phyloP scores from a whole-genome alignment of 2,888 invertebrate species.

The Lathronympha strigana region DNA sequence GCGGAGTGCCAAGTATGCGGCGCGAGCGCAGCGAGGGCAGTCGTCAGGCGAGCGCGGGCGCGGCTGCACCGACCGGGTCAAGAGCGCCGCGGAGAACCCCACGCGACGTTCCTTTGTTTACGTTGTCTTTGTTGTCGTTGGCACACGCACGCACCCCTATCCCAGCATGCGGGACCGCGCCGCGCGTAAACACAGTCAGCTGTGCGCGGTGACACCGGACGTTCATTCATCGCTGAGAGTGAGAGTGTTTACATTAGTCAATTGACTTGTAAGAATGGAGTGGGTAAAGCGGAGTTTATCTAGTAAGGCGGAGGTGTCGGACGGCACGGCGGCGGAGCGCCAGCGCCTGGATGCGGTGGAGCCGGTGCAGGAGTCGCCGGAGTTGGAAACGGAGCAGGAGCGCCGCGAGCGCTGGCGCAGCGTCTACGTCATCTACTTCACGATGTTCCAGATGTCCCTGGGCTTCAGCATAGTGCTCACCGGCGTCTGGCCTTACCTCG shows the following conservation, averaged over 20 bases:
- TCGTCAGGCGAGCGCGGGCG: constrained; percentile 20
- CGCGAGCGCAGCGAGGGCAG: constrained; percentile 20
- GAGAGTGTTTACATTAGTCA: constrained; percentile 23
- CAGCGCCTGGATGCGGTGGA: constrained; percentile 24
- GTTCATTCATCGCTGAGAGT: constrained; percentile 22
- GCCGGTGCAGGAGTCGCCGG: constrained; percentile 6
- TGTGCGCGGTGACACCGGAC: constrained; percentile 9
- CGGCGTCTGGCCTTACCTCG: constrained; percentile 94
- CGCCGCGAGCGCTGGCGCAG: constrained; percentile 90
- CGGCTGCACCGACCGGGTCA: constrained; percentile 6
- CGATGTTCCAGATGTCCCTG: constrained; percentile 94
- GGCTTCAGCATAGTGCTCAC: constrained; percentile 95
- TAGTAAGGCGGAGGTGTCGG: constrained; percentile 46
- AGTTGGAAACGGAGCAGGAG: constrained; percentile 87
- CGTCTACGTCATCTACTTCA: constrained; percentile 92
- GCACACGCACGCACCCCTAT: not conserved
- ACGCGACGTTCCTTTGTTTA: constrained; percentile 52
- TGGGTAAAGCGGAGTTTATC: constrained; percentile 63
- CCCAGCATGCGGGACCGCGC: not conserved
- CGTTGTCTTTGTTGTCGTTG: constrained; percentile 24
- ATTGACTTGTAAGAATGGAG: constrained; percentile 55
- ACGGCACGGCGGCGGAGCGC: constrained; percentile 30
- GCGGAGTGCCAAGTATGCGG: constrained; percentile 41
- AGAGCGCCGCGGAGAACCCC: not conserved
- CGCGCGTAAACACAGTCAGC: constrained; percentile 15